Evolutionary conservation across 2,888 invertebrate species (phyloP).

Genomic region (Zygogramma bicolorata): DNA sequence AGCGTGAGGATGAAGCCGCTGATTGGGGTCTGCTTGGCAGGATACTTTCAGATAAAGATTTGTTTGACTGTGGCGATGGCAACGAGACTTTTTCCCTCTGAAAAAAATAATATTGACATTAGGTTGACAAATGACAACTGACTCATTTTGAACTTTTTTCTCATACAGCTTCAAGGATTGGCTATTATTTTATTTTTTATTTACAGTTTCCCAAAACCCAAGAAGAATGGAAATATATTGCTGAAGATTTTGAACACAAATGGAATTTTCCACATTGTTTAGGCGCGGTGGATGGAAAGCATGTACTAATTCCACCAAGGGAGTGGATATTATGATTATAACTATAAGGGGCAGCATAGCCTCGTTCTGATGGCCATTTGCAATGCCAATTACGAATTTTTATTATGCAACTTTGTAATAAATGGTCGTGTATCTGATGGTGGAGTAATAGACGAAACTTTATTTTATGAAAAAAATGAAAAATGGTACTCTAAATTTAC

Average conservation of each 20-base stretch:
- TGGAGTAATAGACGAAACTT: conserved; percentile 45
- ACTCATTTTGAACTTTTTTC: not conserved
- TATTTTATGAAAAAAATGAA: conserved; percentile 39
- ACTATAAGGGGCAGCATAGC: conserved; percentile 50
- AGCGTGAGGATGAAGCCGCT: conserved; percentile 1
- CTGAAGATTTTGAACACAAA: conserved; percentile 42
- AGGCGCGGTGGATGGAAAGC: conserved; percentile 50
- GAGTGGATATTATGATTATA: conserved; percentile 51
- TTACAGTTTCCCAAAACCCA: not conserved
- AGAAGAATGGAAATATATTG: not conserved
- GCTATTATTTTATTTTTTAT: not conserved
- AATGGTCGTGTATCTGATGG: conserved; percentile 50
- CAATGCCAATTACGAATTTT: conserved; percentile 47
- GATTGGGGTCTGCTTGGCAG: conserved; percentile 12
- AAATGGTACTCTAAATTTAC: conserved; percentile 21
- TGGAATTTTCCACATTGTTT: conserved; percentile 48
- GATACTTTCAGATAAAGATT: not conserved
- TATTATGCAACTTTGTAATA: conserved; percentile 42
- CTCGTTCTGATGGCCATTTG: conserved; percentile 41
- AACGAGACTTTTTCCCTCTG: not conserved
- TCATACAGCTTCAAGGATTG: not conserved
- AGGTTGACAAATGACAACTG: not conserved
- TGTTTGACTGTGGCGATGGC: conserved; percentile 11
- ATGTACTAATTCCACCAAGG: conserved; percentile 44
- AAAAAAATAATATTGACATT: not conserved